A percentile compares a stretch with the other conserved stretches of the same genome.
Conservation (phyloP, 2,797 vertebrate species). For the Psittacula echo region DNA sequence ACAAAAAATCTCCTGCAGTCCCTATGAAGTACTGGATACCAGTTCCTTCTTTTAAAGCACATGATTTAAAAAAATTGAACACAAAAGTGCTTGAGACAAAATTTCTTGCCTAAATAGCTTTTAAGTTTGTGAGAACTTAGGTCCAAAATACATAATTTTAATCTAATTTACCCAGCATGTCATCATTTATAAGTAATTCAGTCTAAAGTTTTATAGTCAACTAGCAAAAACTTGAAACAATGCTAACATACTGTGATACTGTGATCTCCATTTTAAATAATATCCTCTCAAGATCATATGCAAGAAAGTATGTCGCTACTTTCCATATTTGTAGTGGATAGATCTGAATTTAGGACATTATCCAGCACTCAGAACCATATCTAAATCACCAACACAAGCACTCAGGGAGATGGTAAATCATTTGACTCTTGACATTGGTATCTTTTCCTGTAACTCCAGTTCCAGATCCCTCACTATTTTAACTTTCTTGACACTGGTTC, state of each 20-base stretch:
- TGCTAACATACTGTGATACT: too few species aligned
- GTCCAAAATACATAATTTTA: conserved; percentile 26
- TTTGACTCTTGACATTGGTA: background rate
- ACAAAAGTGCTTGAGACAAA: conserved; percentile 19
- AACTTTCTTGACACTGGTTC: background rate
- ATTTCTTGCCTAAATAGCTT: conserved; percentile 39
- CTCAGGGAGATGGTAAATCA: background rate
- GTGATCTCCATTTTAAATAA: background rate
- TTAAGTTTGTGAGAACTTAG: conserved; percentile 39
- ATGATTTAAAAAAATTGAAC: background rate
- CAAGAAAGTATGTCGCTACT: background rate
- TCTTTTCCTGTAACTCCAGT: background rate
- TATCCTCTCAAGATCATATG: background rate
- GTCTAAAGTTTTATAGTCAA: too few species aligned
- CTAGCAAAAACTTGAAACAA: too few species aligned
- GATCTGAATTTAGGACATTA: background rate
- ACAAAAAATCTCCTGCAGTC: background rate
- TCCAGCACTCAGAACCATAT: background rate
- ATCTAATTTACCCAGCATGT: conserved; percentile 39
- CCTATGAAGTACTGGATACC: background rate
- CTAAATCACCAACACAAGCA: background rate
- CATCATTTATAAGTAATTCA: background rate
- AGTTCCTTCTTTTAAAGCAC: background rate
- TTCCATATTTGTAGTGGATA: background rate
- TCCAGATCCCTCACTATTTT: background rate